Evolutionary conservation across 2,113 vertebrate genomes (phyloP).

Genomic region (Leiothrix lutea): DNA sequence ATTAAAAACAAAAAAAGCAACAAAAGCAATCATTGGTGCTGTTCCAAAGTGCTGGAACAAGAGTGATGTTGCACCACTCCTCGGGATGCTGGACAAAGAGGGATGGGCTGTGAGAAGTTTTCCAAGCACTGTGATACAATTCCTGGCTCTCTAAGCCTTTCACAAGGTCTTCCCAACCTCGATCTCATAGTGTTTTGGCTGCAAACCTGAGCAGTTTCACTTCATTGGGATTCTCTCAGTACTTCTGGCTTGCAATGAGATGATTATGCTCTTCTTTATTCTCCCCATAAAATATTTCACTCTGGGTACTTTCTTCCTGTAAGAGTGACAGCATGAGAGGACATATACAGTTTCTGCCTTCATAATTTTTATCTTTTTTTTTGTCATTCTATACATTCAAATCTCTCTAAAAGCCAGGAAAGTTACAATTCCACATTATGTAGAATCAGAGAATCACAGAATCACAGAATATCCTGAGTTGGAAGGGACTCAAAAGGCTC

Average conservation of each 20-base stretch:
- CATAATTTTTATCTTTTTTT: neutral
- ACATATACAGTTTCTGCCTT: neutral
- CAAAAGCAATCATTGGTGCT: neutral
- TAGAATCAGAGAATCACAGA: neutral
- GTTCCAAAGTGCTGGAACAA: neutral
- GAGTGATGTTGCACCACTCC: fast-evolving
- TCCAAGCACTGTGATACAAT: neutral
- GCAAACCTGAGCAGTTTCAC: neutral
- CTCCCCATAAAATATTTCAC: neutral
- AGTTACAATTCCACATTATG: neutral
- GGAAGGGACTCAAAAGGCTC: neutral
- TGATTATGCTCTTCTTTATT: neutral
- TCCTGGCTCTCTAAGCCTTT: neutral
- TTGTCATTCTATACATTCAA: neutral
- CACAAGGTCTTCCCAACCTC: neutral
- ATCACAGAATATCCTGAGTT: neutral
- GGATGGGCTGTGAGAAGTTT: neutral
- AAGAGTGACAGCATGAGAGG: neutral
- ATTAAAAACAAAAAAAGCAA: neutral
- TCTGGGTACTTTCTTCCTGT: neutral
- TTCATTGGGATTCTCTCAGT: neutral
- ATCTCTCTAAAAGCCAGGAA: neutral
- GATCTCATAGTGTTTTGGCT: fast-evolving
- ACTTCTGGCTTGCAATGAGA: neutral
- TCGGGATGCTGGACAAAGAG: neutral